A percentile compares a stretch with the other conserved stretches of the same genome.
phyloP scores from a whole-genome alignment of 2,797 vertebrate genomes.

The Gadopsis marmoratus region DNA sequence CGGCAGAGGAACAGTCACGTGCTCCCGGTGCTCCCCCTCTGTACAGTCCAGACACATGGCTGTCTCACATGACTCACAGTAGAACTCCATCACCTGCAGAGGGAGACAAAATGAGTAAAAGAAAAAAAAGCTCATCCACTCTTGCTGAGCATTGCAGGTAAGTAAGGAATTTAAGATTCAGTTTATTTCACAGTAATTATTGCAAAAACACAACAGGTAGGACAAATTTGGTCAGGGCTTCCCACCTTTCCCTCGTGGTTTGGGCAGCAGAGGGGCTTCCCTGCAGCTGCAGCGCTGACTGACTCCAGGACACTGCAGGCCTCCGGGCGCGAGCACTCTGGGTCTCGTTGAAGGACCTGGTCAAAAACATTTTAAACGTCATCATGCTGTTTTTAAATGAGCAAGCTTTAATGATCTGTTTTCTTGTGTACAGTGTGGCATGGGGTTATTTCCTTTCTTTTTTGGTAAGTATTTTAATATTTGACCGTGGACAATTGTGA shows the following conservation, averaged over 20 bases:
- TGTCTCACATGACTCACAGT: slow-evolving; percentile 96
- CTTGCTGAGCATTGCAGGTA: too few relatives aligned
- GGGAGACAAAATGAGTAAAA: slow-evolving; percentile 55
- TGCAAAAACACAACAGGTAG: not conserved
- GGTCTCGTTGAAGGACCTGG: slow-evolving; percentile 91
- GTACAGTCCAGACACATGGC: slow-evolving; percentile 96
- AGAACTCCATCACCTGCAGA: slow-evolving; percentile 96
- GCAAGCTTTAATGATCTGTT: not conserved
- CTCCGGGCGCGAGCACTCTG: slow-evolving; percentile 87
- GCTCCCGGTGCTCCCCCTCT: slow-evolving; percentile 92
- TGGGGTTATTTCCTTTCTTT: not conserved
- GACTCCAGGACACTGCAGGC: slow-evolving; percentile 87
- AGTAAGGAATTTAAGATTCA: not conserved
- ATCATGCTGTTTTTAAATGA: not conserved
- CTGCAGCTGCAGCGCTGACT: slow-evolving; percentile 88
- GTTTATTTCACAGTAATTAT: not conserved
- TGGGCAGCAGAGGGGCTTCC: slow-evolving; percentile 93
- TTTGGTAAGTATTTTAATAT: not conserved
- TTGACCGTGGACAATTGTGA: not conserved
- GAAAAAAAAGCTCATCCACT: not conserved
- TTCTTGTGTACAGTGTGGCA: not conserved
- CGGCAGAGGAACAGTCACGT: slow-evolving; percentile 91
- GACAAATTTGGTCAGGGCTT: not conserved
- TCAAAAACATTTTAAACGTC: slow-evolving; percentile 13
- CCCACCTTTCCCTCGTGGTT: slow-evolving; percentile 89